phyloP scores from a whole-genome alignment of 2,888 invertebrate species.

The Aleiodes leptofemur region DNA sequence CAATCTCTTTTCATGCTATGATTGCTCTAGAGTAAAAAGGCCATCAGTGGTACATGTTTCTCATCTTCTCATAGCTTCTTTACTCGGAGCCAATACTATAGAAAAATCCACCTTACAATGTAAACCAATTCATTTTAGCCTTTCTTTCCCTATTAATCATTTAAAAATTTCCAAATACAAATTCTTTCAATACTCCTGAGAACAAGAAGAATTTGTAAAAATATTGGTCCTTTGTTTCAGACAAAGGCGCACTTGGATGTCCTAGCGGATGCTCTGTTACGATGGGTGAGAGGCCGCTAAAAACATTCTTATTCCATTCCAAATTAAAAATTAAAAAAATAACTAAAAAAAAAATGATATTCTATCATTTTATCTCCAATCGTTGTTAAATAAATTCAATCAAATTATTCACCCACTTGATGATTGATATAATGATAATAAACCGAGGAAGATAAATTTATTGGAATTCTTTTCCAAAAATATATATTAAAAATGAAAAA shows the following conservation, averaged over 20 bases:
- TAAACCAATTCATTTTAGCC: background rate
- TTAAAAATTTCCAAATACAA: background rate
- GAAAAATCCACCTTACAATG: too few species aligned
- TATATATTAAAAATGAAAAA: too few species aligned
- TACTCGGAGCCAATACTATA: too few species aligned
- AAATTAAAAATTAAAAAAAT: too few species aligned
- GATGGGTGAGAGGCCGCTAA: conserved; percentile 96
- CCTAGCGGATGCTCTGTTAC: conserved; percentile 92
- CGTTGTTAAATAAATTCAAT: conserved; percentile 27
- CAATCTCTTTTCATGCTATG: too few species aligned
- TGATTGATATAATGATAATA: background rate
- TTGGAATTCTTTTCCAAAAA: background rate
- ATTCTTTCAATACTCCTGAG: background rate
- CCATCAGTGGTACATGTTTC: too few species aligned
- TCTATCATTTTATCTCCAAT: conserved; percentile 28
- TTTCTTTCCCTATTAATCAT: background rate
- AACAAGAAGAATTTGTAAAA: conserved; percentile 1
- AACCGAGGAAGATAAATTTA: conserved; percentile 1
- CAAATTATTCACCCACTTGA: conserved; percentile 1
- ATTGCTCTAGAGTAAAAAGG: too few species aligned
- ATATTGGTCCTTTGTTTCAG: conserved; percentile 79
- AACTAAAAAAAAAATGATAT: conserved; percentile 19
- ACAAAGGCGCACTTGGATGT: conserved; percentile 97
- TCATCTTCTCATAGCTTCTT: too few species aligned
- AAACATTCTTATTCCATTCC: conserved; percentile 32